Conservation (phyloP, 2,888 invertebrate species). For the Drosophila siamana region DNA sequence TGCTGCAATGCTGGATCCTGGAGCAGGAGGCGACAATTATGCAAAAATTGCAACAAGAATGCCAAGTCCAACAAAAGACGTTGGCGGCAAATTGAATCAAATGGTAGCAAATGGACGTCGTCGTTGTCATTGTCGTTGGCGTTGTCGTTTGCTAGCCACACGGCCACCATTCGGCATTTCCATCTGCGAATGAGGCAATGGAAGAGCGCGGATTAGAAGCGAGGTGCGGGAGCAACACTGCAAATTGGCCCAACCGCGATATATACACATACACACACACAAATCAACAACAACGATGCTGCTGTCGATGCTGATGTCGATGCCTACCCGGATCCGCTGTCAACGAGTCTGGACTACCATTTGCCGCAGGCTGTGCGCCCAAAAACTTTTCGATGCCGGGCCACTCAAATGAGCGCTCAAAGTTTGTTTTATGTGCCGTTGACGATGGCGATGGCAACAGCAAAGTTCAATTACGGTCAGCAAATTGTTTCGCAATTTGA, state of each 20-base stretch:
- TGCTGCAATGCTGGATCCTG: neutral
- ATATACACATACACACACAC: conserved; percentile 12
- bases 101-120: conserved; percentile 10
- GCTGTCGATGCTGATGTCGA: neutral
- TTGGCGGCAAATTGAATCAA: conserved; percentile 35
- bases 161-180: neutral
- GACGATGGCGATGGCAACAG: conserved; percentile 44
- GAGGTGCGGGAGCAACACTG: too few species aligned
- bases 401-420: conserved; percentile 65
- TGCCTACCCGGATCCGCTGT: conserved; percentile 4
- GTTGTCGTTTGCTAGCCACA: neutral
- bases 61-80: conserved; percentile 26
- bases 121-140: conserved; percentile 27
- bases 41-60: conserved; percentile 44
- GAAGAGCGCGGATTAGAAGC: neutral
- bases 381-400: conserved; percentile 58
- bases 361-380: conserved; percentile 69
- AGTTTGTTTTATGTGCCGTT: conserved; percentile 67
- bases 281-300: conserved; percentile 21
- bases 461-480: conserved; percentile 80
- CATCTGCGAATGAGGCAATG: conserved; percentile 18
- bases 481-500: conserved; percentile 79
- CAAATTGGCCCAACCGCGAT: conserved; percentile 41
- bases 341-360: conserved; percentile 28
- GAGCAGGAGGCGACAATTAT: conserved; percentile 45